phyloP scores from a whole-genome alignment of 2,888 invertebrate species.

The Spodoptera picta region DNA sequence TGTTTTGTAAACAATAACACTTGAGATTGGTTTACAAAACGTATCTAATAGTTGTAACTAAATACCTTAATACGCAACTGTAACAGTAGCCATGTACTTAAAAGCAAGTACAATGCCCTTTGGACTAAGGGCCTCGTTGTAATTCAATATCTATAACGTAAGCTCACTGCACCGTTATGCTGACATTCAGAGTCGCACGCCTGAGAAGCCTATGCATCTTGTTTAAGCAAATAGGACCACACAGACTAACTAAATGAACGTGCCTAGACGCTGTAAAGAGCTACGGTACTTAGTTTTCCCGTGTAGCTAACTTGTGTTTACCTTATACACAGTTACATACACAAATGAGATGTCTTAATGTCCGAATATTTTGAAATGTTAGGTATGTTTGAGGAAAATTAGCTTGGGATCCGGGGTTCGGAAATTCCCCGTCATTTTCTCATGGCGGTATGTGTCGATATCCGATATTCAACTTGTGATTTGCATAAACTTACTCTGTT shows the following conservation, averaged over 20 bases:
- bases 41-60: no score
- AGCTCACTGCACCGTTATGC: slow-evolving; percentile 53
- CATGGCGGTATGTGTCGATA: no score
- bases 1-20: no score
- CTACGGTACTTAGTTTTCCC: slow-evolving; percentile 37
- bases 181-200: slow-evolving; percentile 50
- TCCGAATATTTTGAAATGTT: no score
- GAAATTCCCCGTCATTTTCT: no score
- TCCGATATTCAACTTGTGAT: no score
- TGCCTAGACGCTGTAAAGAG: slow-evolving; percentile 56
- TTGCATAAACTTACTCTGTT: not conserved
- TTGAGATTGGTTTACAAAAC: no score
- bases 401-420: no score
- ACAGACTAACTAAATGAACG: slow-evolving; percentile 53
- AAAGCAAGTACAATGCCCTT: slow-evolving; percentile 24
- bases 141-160: slow-evolving; percentile 59
- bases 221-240: slow-evolving; percentile 67
- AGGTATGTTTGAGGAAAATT: no score
- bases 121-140: slow-evolving; percentile 49
- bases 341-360: not conserved
- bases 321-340: slow-evolving; percentile 13
- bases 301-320: slow-evolving; percentile 19
- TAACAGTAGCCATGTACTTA: slow-evolving; percentile 1
- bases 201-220: slow-evolving; percentile 55
- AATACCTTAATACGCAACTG: not conserved